These are phyloP conservation scores for Echeneis naucrates DNA, from an alignment of 2,797 vertebrate species.

Conservation along the genomic window DNA sequence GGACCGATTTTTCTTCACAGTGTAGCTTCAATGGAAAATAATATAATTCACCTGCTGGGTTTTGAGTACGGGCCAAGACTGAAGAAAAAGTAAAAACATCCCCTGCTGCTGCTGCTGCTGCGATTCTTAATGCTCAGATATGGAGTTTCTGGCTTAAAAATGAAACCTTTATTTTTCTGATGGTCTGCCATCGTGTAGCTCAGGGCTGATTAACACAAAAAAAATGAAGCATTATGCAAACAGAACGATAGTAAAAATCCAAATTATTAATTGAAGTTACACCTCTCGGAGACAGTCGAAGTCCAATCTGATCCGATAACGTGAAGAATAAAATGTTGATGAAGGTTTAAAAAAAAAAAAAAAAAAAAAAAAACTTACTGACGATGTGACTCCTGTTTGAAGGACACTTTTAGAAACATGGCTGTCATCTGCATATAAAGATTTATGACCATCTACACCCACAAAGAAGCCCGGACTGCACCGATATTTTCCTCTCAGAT, in stretches of 20 bases:
- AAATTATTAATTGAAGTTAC: no score
- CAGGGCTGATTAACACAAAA: not conserved
- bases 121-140: not conserved
- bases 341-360: no score
- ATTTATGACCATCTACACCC: not conserved
- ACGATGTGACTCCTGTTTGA: no score
- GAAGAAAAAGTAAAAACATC: not conserved
- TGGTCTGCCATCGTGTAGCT: not conserved
- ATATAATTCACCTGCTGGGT: conserved; percentile 27
- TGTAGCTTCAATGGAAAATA: conserved; percentile 9
- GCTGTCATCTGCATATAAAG: not conserved
- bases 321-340: no score
- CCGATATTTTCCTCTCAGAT: no score
- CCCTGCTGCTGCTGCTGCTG: not conserved
- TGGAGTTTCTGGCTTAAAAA: conserved; percentile 7
- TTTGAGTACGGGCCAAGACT: conserved; percentile 1
- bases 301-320: no score
- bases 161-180: not conserved
- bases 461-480: not conserved
- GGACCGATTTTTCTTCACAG: conserved; percentile 3
- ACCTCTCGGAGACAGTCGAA: no score
- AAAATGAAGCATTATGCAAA: not conserved
- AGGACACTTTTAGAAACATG: not conserved
- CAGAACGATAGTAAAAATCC: no score
- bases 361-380: not conserved